Evolutionary conservation across 1,140 invertebrate species (phyloP).

Genomic region (Anastrepha ludens): DNA sequence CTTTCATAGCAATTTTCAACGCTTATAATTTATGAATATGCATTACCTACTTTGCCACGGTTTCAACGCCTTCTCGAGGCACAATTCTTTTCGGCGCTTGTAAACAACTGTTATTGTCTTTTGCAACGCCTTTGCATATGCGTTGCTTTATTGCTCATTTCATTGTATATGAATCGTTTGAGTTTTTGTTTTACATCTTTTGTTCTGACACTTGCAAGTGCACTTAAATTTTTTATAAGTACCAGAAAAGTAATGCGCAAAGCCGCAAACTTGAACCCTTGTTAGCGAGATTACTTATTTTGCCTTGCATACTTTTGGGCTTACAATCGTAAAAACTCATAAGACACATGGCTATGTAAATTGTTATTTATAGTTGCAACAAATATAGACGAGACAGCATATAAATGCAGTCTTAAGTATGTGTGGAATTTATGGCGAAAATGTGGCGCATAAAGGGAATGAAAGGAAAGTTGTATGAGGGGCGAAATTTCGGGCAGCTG

Average conservation of each 20-base stretch:
- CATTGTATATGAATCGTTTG: neutral
- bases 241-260: neutral
- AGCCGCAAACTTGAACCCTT: conserved; percentile 11
- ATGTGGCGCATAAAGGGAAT: neutral
- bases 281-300: neutral
- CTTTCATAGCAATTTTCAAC: conserved; percentile 42
- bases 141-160: conserved; percentile 7
- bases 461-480: neutral
- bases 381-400: neutral
- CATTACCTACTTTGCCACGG: conserved; percentile 1
- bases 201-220: conserved; percentile 48
- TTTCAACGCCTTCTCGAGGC: neutral
- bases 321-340: conserved; percentile 38
- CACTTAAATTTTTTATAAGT: conserved; percentile 51
- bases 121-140: conserved; percentile 36
- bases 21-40: conserved; percentile 45
- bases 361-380: conserved; percentile 44
- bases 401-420: conserved; percentile 46
- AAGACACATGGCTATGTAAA: conserved; percentile 29
- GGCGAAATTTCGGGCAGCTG: neutral
- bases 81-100: conserved; percentile 21
- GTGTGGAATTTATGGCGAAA: conserved; percentile 30
- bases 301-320: conserved; percentile 19
- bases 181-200: conserved; percentile 1
- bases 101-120: conserved; percentile 43